Conservation (phyloP, 1,140 invertebrate genomes). For the Hestina assimilis region DNA sequence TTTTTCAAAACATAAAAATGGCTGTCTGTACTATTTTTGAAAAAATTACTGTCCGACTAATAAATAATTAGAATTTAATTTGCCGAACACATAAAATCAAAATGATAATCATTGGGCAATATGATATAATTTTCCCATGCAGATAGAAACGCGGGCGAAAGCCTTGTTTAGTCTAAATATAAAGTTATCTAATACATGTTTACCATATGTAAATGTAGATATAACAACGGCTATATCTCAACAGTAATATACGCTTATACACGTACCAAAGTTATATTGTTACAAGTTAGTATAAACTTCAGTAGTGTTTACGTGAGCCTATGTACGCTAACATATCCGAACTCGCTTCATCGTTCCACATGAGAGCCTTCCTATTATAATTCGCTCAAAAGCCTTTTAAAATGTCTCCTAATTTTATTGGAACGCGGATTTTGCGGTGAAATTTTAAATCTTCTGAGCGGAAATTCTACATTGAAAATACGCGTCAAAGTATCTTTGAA, state of each 20-base stretch:
- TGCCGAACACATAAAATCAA: too few species aligned
- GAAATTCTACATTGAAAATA: slow-evolving; percentile 26
- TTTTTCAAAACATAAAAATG: too few species aligned
- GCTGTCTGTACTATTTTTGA: not conserved
- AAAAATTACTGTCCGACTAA: too few species aligned
- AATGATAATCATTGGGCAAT: not conserved
- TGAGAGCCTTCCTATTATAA: slow-evolving; percentile 39
- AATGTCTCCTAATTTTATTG: slow-evolving; percentile 55
- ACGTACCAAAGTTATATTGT: slow-evolving; percentile 19
- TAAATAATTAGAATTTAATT: too few species aligned
- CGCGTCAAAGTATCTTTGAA: slow-evolving; percentile 24
- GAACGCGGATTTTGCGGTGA: slow-evolving; percentile 17
- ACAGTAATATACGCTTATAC: slow-evolving; percentile 9
- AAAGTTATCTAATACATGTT: not conserved
- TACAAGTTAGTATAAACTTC: slow-evolving; percentile 26
- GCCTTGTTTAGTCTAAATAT: not conserved
- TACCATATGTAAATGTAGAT: not conserved
- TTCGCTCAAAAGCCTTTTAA: slow-evolving; percentile 51
- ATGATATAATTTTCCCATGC: not conserved
- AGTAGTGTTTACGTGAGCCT: slow-evolving; percentile 17
- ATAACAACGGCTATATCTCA: not conserved
- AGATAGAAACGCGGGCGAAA: too few species aligned
- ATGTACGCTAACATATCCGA: slow-evolving; percentile 18
- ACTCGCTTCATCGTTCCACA: slow-evolving; percentile 6
- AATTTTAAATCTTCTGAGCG: slow-evolving; percentile 24